phyloP scores from a whole-genome alignment of 2,797 vertebrate genomes.

The Lagodon rhomboides region DNA sequence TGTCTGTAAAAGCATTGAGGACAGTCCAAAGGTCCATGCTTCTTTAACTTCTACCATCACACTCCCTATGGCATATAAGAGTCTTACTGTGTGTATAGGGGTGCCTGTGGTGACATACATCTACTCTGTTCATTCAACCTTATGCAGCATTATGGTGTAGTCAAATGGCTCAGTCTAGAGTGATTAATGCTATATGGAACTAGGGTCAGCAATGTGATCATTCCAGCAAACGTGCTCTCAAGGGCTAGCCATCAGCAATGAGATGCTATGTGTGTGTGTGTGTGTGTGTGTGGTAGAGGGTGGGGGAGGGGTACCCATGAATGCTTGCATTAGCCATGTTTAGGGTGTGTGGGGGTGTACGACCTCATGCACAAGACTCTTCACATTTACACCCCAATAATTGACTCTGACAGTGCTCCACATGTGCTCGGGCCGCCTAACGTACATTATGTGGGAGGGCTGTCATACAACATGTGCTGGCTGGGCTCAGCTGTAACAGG shows the following conservation, averaged over 20 bases:
- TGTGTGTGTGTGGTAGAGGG: neutral
- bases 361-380: conserved; percentile 22
- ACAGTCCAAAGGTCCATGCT: neutral
- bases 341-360: conserved; percentile 20
- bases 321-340: conserved; percentile 35
- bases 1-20: neutral
- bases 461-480: conserved; percentile 32
- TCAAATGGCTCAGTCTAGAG: conserved; percentile 50
- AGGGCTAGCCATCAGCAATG: conserved; percentile 15
- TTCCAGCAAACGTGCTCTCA: conserved; percentile 35
- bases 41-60: neutral
- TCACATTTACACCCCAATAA: conserved; percentile 55
- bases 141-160: conserved; percentile 33
- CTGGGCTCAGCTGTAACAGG: conserved; percentile 28
- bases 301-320: conserved; percentile 1
- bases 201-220: conserved; percentile 32
- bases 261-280: neutral
- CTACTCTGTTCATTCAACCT: conserved; percentile 43
- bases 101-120: conserved; percentile 31
- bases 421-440: conserved; percentile 27
- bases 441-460: conserved; percentile 18
- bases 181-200: conserved; percentile 37
- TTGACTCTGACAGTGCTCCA: conserved; percentile 55
- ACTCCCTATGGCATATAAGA: neutral
- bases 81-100: conserved; percentile 9